phyloP scores from a whole-genome alignment of 2,113 vertebrate genomes.

The Calyptomena viridis region DNA sequence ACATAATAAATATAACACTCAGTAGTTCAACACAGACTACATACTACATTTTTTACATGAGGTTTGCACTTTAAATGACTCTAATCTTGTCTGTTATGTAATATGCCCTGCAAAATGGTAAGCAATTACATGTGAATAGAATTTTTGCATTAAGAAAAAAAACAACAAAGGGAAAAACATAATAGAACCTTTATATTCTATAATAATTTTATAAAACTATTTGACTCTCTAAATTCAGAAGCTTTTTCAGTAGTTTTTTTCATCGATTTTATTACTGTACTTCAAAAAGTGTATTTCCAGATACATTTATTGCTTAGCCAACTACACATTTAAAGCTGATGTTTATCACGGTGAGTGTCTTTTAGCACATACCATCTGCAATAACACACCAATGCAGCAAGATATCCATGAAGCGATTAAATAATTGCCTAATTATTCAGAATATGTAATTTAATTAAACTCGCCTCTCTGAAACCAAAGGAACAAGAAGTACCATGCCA shows the following conservation, averaged over 20 bases:
- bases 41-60: not conserved
- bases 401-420: not conserved
- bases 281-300: not conserved
- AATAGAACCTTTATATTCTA: not conserved
- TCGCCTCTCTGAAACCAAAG: not conserved
- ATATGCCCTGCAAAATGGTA: not conserved
- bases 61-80: not conserved
- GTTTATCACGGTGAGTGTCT: not conserved
- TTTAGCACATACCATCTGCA: not conserved
- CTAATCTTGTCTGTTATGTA: not conserved
- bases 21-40: not conserved
- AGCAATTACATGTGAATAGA: not conserved
- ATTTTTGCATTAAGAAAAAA: not conserved
- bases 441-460: not conserved
- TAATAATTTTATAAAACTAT: not conserved
- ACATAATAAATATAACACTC: not conserved
- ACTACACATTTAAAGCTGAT: not conserved
- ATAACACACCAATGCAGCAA: not conserved
- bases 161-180: not conserved
- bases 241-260: not conserved
- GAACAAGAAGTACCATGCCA: not conserved
- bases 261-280: not conserved
- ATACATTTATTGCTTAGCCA: not conserved
- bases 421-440: not conserved
- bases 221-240: not conserved